These are phyloP conservation scores for Galbula dea DNA, from an alignment of 2,113 vertebrate genomes.

Conservation along the genomic window DNA sequence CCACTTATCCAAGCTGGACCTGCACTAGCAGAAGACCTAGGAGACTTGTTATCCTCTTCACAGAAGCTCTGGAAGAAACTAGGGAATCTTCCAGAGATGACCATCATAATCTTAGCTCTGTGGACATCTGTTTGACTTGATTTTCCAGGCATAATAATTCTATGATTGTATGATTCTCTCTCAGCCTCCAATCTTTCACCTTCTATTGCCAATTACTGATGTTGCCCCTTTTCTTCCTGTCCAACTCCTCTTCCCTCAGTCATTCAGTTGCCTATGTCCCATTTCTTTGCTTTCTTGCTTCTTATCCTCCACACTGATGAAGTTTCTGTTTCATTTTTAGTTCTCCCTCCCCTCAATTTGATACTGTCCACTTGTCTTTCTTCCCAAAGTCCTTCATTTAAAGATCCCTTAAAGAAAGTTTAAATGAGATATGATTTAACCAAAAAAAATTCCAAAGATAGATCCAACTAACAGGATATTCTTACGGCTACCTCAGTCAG, in stretches of 20 bases:
- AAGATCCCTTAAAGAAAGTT: background rate
- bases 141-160: too few species aligned
- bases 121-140: background rate
- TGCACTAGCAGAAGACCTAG: background rate
- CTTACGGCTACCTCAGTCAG: background rate
- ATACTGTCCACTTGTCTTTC: background rate
- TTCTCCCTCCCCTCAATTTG: background rate
- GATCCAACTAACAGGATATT: background rate
- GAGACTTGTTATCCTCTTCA: background rate
- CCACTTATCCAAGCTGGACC: background rate
- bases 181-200: background rate
- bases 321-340: background rate
- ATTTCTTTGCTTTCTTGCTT: background rate
- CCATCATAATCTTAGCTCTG: background rate
- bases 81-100: background rate
- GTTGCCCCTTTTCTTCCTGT: background rate
- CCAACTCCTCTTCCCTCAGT: background rate
- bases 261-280: background rate
- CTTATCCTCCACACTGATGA: background rate
- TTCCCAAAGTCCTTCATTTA: background rate
- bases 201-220: background rate
- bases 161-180: background rate
- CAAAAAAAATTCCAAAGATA: background rate
- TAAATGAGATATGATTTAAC: background rate
- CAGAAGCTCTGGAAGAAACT: background rate